These are phyloP conservation scores for Empis stercorea DNA, from an alignment of 2,888 invertebrate genomes.

Conservation along the genomic window DNA sequence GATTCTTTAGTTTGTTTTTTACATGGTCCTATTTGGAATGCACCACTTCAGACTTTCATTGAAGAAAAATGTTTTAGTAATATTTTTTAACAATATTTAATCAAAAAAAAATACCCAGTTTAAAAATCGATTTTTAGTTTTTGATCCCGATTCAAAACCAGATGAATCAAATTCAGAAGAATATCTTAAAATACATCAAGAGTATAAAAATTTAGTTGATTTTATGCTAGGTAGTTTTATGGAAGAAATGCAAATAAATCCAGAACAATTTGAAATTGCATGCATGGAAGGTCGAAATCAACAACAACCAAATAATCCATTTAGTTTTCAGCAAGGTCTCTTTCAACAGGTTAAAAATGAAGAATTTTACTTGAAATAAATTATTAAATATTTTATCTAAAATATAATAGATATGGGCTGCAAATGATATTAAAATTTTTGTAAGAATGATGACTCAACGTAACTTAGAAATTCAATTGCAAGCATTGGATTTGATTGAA, in stretches of 20 bases:
- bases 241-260: conserved; percentile 80
- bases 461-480: conserved; percentile 80
- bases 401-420: conserved; percentile 66
- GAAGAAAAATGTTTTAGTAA: conserved; percentile 87
- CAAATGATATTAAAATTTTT: conserved; percentile 82
- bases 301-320: conserved; percentile 36
- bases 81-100: not conserved
- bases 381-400: not conserved
- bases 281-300: conserved; percentile 42
- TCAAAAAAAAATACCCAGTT: not conserved
- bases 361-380: not conserved
- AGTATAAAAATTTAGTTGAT: conserved; percentile 85
- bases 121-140: conserved; percentile 46
- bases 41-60: conserved; percentile 79
- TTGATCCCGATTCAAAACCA: conserved; percentile 59
- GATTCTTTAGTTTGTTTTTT: conserved; percentile 84
- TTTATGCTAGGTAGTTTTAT: conserved; percentile 81
- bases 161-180: conserved; percentile 56
- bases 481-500: conserved; percentile 75
- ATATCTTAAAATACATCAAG: conserved; percentile 65
- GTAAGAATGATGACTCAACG: conserved; percentile 86
- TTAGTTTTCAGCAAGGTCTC: conserved; percentile 47
- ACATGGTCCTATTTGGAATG: conserved; percentile 86
- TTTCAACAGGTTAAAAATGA: conserved; percentile 39
- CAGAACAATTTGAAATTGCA: conserved; percentile 76